phyloP scores from a whole-genome alignment of 2,888 invertebrate genomes.

The Carpatolechia fugitivella region DNA sequence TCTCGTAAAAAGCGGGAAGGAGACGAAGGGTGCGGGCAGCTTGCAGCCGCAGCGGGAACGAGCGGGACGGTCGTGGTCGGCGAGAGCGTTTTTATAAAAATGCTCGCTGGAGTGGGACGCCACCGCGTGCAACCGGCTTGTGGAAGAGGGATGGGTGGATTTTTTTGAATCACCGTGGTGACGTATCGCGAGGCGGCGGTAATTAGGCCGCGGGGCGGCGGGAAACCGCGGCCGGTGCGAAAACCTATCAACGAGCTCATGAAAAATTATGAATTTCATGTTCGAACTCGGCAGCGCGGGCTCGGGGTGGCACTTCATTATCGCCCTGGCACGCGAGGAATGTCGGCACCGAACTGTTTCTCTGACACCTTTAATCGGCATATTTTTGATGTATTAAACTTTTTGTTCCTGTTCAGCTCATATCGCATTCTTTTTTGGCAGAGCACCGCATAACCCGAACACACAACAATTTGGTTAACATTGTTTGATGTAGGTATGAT shows the following conservation, averaged over 20 bases:
- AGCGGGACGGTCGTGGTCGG: constrained; percentile 74
- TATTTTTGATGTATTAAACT: constrained; percentile 10
- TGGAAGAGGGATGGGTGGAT: constrained; percentile 70
- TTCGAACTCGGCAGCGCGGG: constrained; percentile 48
- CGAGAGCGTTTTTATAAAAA: constrained; percentile 80
- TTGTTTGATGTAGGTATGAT: neutral
- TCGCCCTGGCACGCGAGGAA: constrained; percentile 52
- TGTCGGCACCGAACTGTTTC: constrained; percentile 40
- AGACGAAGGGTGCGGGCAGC: constrained; percentile 75
- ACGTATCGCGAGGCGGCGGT: constrained; percentile 75
- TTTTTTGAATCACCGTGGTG: constrained; percentile 76
- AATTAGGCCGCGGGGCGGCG: constrained; percentile 79
- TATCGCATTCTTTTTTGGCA: neutral
- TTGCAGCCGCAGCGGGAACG: constrained; percentile 66
- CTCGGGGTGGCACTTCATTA: constrained; percentile 64
- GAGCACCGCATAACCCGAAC: neutral
- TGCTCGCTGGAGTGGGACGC: constrained; percentile 66
- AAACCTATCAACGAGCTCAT: constrained; percentile 79
- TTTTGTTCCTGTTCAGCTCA: neutral
- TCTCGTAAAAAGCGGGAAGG: constrained; percentile 80
- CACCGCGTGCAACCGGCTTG: constrained; percentile 39
- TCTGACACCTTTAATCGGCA: constrained; percentile 37
- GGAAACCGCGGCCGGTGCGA: constrained; percentile 75
- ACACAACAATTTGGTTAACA: no score
- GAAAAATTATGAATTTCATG: constrained; percentile 77